Base-by-base conservation (phyloP, 2,797 vertebrate species). In the Botia kubotai region DNA sequence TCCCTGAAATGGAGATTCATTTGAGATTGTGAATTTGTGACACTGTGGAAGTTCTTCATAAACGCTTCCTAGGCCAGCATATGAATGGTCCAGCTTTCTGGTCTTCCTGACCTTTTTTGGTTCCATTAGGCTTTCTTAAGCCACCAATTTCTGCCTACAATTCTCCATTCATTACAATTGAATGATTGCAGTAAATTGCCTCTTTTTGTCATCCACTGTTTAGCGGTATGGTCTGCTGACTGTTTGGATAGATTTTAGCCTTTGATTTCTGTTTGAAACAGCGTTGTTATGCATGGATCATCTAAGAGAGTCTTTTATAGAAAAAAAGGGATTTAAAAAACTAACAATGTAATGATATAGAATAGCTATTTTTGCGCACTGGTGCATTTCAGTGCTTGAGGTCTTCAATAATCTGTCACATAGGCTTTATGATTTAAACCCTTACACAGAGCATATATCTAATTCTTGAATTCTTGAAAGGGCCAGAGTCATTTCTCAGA, bases 131-230 rank as follows among this genome's bases (percentile, higher is more conserved):
- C 19, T 14, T 48, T 48, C 57, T 76, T 8, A 17, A 65, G 5
- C 33, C 29, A 3, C 43, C 67, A n/a, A 72, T 74, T 12, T 74
- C 13, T 73, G 69, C 60, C n/a, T 43, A 23, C 21, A 55, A 39
- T 74, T 13, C n/a, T 68, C 36, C 14, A 29, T 73, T 77, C 14
- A 52, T 63, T 50, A n/a, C 67, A 73, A 68, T 36, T 77, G 60
- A 72, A 70, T 81, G 74, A 77, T 74, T 73, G 83, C 43, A 6
- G 23, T 74, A 68, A 66, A 80, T 81, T 19, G 65, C 57, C n/a
- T 76, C 17, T 6, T 79, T 36, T 71, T 63, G 55, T 71, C 67
- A 63, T 79, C 14, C 4, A 11, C 4, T 52, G 57, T 62, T 60
- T 79, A 63, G 43, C 43, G 29, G 16, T 29, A 39, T 3, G 6